A percentile compares a stretch with the other conserved stretches of the same genome.
Conservation (phyloP, 2,113 vertebrate genomes). For the Melanotaenia duboulayi region DNA sequence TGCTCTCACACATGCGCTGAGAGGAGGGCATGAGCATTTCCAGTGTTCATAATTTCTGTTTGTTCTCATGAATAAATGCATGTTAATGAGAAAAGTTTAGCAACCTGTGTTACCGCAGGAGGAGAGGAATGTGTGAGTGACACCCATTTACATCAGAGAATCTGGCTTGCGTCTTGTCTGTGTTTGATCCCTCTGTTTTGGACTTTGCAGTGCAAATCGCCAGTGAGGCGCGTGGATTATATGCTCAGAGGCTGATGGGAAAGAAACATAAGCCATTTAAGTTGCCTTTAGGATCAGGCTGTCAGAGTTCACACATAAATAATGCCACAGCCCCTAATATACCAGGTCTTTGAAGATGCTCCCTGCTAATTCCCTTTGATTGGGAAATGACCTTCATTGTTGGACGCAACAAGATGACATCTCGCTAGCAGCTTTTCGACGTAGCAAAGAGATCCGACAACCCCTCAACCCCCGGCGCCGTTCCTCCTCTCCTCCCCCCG, state of each 20-base stretch:
- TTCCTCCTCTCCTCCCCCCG: not conserved
- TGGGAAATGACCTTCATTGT: conserved; percentile 80
- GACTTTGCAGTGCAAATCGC: conserved; percentile 36
- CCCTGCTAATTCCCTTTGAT: conserved; percentile 72
- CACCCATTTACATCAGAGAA: conserved; percentile 32
- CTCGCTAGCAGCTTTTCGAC: conserved; percentile 60
- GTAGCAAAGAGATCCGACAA: conserved; percentile 49
- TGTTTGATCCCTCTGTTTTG: conserved; percentile 53
- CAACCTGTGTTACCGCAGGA: conserved; percentile 15
- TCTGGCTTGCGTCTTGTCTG: conserved; percentile 15
- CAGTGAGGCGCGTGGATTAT: conserved; percentile 61
- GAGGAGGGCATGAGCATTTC: conserved; percentile 59
- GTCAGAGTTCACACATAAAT: conserved; percentile 64
- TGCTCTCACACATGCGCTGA: conserved; percentile 40
- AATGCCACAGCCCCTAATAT: conserved; percentile 64
- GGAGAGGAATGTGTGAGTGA: conserved; percentile 30
- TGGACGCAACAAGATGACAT: conserved; percentile 73
- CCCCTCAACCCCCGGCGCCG: not conserved
- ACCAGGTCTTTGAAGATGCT: conserved; percentile 65
- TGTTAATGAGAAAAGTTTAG: conserved; percentile 66
- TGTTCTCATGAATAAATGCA: conserved; percentile 72
- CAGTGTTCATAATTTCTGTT: conserved; percentile 56
- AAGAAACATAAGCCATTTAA: conserved; percentile 59
- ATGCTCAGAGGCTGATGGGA: conserved; percentile 36
- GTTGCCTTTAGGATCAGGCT: conserved; percentile 66